Conservation (phyloP, 2,113 vertebrate genomes). For the Leptobrachium ailaonicum region DNA sequence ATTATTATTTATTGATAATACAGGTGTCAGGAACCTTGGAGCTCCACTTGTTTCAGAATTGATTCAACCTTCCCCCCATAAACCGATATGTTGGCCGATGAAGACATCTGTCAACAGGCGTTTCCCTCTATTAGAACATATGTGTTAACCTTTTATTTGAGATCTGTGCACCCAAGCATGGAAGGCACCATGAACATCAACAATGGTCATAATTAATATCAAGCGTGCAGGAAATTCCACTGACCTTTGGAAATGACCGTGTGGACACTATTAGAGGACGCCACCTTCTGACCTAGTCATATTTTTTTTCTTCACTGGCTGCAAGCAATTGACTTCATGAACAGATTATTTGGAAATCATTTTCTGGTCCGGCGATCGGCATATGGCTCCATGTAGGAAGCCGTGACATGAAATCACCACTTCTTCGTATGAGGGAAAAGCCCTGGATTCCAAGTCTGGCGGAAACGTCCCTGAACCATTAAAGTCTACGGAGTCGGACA, state of each 20-base stretch:
- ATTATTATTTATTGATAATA: too few species aligned
- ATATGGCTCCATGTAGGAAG: background rate
- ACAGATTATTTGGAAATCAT: slow-evolving; percentile 33
- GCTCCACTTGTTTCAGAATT: too few species aligned
- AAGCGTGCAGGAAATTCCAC: slow-evolving; percentile 31
- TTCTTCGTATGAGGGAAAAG: too few species aligned
- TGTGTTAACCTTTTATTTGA: slow-evolving; percentile 39
- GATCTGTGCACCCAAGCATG: slow-evolving; percentile 25
- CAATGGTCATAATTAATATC: slow-evolving; percentile 44
- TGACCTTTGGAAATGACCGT: slow-evolving; percentile 38
- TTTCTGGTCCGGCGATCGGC: slow-evolving; percentile 29
- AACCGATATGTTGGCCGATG: background rate
- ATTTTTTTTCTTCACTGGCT: background rate
- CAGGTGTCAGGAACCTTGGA: too few species aligned
- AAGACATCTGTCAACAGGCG: slow-evolving; percentile 29
- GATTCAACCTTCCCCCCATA: too few species aligned
- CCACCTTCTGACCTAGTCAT: slow-evolving; percentile 18
- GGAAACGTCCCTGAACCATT: too few species aligned
- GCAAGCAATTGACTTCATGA: slow-evolving; percentile 3
- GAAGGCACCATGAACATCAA: background rate
- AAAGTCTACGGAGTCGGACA: too few species aligned
- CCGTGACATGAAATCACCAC: too few species aligned
- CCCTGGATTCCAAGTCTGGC: too few species aligned
- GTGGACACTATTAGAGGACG: background rate
- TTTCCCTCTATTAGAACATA: slow-evolving; percentile 34